These are phyloP conservation scores for Grammomys dolichurus DNA, from an alignment of 2,113 vertebrate species.

Conservation along the genomic window DNA sequence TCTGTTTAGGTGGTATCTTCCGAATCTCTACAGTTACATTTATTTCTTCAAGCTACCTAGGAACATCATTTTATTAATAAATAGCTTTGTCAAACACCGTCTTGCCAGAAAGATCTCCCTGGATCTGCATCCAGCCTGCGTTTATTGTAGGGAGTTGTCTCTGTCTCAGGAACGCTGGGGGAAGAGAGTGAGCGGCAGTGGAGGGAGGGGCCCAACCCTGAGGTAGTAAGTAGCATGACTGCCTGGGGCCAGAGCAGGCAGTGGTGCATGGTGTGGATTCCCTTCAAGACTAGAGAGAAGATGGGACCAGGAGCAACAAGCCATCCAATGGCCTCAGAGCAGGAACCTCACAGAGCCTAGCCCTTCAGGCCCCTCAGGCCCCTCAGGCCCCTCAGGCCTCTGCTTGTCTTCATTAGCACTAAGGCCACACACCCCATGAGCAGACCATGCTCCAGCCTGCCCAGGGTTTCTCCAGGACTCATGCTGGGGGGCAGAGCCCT, in stretches of 20 bases:
- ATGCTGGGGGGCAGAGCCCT: conserved; percentile 67
- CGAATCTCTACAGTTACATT: background rate
- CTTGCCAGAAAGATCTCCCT: background rate
- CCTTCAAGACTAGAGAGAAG: background rate
- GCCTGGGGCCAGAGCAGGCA: background rate
- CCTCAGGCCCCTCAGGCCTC: background rate
- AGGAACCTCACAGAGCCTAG: background rate
- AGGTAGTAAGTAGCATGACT: background rate
- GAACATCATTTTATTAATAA: background rate
- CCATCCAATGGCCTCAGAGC: background rate
- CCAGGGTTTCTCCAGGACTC: conserved; percentile 60
- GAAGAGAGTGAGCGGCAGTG: too few species aligned
- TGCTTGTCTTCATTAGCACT: conserved; percentile 22
- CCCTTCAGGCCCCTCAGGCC: background rate
- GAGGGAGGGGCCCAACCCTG: background rate
- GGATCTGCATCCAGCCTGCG: too few species aligned
- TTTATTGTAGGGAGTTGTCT: background rate
- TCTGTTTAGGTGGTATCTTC: background rate
- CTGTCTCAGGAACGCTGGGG: background rate
- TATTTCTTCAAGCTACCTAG: background rate
- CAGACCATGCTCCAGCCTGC: conserved; percentile 57
- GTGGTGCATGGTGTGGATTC: background rate
- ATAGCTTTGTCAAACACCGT: background rate
- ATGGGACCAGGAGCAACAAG: rapidly evolving
- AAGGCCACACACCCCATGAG: conserved; percentile 48